phyloP scores from a whole-genome alignment of 2,113 vertebrate species.

The Cryptomyrus ogoouensis region DNA sequence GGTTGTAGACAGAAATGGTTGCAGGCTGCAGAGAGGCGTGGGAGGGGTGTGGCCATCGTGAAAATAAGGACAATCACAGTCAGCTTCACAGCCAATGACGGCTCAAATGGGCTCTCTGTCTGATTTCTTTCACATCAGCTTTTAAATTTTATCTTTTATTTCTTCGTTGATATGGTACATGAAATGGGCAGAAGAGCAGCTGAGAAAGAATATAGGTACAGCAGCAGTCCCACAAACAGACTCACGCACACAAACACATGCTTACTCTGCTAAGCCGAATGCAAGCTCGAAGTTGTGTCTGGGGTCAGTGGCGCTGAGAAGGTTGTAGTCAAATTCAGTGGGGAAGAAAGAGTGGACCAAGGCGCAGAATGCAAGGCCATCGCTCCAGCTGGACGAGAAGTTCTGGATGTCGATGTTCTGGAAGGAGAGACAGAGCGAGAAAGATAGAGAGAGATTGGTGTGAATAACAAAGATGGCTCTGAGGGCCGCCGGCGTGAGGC shows the following conservation, averaged over 20 bases:
- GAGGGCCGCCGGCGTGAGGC: background rate
- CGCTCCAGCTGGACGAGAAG: constrained; percentile 91
- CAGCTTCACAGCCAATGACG: too few species aligned
- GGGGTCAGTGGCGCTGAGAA: constrained; percentile 67
- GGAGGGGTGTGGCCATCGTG: too few species aligned
- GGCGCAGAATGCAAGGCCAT: constrained; percentile 93
- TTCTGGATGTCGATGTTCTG: constrained; percentile 93
- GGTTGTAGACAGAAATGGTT: too few species aligned
- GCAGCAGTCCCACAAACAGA: background rate
- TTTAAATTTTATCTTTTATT: background rate
- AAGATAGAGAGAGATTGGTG: background rate
- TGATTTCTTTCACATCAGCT: background rate
- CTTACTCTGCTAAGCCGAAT: constrained; percentile 87
- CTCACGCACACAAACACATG: background rate
- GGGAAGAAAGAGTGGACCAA: constrained; percentile 94
- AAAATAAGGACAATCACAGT: too few species aligned
- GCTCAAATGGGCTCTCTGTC: too few species aligned
- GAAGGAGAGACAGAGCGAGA: background rate
- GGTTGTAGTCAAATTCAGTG: constrained; percentile 82
- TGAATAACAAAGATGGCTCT: background rate
- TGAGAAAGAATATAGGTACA: background rate
- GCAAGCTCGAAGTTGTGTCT: constrained; percentile 84
- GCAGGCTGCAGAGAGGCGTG: background rate
- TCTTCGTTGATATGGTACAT: background rate
- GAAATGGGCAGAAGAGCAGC: background rate